Conservation (phyloP, 2,888 invertebrate genomes). For the Dendrolimus pini region DNA sequence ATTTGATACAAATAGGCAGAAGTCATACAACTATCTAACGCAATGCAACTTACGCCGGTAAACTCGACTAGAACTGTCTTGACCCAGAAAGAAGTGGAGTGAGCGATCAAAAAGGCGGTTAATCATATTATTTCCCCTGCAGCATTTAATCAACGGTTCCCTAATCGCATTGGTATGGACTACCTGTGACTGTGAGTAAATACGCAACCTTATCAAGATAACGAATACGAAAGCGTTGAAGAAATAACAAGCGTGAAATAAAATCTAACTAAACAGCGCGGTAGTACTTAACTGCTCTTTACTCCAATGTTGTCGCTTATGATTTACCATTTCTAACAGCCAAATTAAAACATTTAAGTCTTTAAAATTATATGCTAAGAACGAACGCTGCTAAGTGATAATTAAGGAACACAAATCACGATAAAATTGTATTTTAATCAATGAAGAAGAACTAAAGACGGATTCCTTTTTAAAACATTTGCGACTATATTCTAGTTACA, state of each 20-base stretch:
- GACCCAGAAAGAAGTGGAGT: conserved; percentile 33
- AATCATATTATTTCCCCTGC: conserved; percentile 48
- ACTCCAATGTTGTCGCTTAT: too few species aligned
- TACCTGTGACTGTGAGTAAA: conserved; percentile 51
- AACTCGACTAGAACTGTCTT: conserved; percentile 21
- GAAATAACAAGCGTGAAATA: conserved; percentile 49
- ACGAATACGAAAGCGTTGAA: conserved; percentile 63
- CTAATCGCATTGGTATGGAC: conserved; percentile 47
- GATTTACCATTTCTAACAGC: too few species aligned
- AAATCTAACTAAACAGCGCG: conserved; percentile 43
- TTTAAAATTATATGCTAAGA: too few species aligned
- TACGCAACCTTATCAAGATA: conserved; percentile 54
- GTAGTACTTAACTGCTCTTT: background rate
- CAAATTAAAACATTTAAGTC: too few species aligned
- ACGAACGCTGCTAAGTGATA: too few species aligned
- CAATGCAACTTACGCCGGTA: conserved; percentile 21
- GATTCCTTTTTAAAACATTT: too few species aligned
- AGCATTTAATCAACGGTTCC: conserved; percentile 45
- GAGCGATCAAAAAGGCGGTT: conserved; percentile 34
- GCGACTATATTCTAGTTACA: too few species aligned
- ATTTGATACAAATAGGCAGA: conserved; percentile 18
- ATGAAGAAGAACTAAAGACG: too few species aligned
- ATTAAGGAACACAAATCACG: too few species aligned
- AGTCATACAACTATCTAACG: conserved; percentile 12
- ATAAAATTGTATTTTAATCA: too few species aligned